phyloP scores from a whole-genome alignment of 2,113 vertebrate species.

The Progne subis region DNA sequence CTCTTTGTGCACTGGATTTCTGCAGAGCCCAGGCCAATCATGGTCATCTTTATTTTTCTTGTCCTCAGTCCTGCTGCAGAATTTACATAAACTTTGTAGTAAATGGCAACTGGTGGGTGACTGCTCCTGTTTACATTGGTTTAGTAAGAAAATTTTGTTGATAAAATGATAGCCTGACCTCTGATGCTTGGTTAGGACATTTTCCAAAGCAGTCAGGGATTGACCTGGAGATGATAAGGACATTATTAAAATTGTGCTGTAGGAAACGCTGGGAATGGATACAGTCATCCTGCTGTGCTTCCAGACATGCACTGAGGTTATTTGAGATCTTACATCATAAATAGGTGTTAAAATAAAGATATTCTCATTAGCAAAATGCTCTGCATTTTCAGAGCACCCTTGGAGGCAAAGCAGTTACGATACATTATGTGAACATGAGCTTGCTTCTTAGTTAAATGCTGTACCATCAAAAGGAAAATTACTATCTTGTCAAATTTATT shows the following conservation, averaged over 20 bases:
- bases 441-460: conserved; percentile 29
- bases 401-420: conserved; percentile 4
- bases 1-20: background rate
- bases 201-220: background rate
- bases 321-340: background rate
- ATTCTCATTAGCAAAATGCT: background rate
- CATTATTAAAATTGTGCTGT: background rate
- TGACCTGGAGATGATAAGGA: background rate
- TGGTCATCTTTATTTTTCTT: background rate
- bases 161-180: background rate
- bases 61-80: background rate
- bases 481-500: conserved; percentile 38
- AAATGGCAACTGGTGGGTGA: background rate
- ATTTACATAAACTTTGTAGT: background rate
- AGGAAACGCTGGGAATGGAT: background rate
- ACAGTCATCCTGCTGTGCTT: background rate
- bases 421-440: background rate
- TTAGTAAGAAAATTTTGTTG: background rate
- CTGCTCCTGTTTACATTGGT: background rate
- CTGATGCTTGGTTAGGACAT: background rate
- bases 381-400: conserved; percentile 21
- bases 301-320: background rate
- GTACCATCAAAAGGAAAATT: conserved; percentile 55
- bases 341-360: conserved; percentile 13
- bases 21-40: background rate